These are phyloP conservation scores for Caenorhabditis wallacei DNA, from an alignment of 2,888 invertebrate genomes.

Conservation along the genomic window DNA sequence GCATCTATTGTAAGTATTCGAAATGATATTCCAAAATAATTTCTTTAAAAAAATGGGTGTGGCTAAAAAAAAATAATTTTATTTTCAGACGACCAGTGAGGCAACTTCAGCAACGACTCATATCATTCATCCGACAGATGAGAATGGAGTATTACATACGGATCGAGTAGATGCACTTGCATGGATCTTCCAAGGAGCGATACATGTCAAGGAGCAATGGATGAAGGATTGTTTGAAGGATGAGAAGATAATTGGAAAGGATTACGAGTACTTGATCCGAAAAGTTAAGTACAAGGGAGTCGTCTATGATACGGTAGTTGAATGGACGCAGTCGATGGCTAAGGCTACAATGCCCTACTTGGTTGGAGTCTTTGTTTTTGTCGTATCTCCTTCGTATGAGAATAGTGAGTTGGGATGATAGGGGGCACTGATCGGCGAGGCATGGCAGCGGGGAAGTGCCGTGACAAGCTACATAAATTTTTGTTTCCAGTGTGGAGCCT, in stretches of 20 bases:
- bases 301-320: conserved; percentile 8
- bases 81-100: conserved; percentile 12
- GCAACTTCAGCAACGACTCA: neutral
- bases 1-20: conserved; percentile 7
- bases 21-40: neutral
- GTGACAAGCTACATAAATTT: no score
- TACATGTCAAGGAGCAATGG: conserved; percentile 20
- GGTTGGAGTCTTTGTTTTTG: neutral
- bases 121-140: neutral
- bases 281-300: conserved; percentile 12
- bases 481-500: neutral
- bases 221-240: neutral
- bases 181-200: conserved; percentile 22
- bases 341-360: conserved; percentile 16
- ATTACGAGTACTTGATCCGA: neutral
- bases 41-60: no score
- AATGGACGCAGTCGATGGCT: conserved; percentile 4
- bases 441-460: no score
- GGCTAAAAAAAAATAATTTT: no score
- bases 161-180: neutral
- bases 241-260: neutral
- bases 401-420: neutral
- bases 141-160: neutral
- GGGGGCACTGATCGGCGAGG: neutral
- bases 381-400: neutral